A percentile compares a stretch with the other conserved stretches of the same genome.
Evolutionary conservation across 1,140 invertebrate species (phyloP).

Genomic region (Hycleus phaleratus): DNA sequence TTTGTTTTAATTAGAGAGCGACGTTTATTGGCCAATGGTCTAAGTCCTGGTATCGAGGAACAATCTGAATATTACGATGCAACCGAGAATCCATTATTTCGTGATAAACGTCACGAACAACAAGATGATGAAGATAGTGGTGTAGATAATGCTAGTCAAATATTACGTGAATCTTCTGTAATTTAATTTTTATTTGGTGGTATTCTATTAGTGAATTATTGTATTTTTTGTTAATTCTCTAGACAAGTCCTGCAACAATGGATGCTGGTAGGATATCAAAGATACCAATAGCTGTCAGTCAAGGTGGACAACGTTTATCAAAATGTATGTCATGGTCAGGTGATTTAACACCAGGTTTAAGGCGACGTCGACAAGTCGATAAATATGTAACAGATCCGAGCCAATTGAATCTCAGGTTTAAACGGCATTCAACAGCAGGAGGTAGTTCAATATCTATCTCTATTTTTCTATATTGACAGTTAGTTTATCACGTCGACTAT

Average conservation of each 20-base stretch:
- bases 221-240: conserved; percentile 9
- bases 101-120: conserved; percentile 31
- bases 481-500: too few relatives aligned
- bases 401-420: conserved; percentile 58
- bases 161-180: conserved; percentile 37
- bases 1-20: conserved; percentile 23
- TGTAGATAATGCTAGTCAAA: conserved; percentile 40
- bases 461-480: background rate
- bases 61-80: conserved; percentile 40
- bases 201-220: background rate
- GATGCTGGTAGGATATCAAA: conserved; percentile 34
- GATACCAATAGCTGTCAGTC: conserved; percentile 36
- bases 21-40: conserved; percentile 34
- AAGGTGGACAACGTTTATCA: conserved; percentile 32
- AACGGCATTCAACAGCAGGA: conserved; percentile 44
- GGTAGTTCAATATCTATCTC: conserved; percentile 10
- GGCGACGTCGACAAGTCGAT: conserved; percentile 52
- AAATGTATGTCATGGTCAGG: conserved; percentile 41
- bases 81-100: conserved; percentile 35
- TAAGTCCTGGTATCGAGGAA: conserved; percentile 40
- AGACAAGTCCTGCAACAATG: conserved; percentile 34
- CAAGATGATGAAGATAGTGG: conserved; percentile 40
- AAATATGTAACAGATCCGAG: conserved; percentile 63
- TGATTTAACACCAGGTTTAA: conserved; percentile 52
- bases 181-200: conserved; percentile 11